These are phyloP conservation scores for Mormyrops attenuatus DNA, from an alignment of 2,797 vertebrate genomes.

Conservation along the genomic window DNA sequence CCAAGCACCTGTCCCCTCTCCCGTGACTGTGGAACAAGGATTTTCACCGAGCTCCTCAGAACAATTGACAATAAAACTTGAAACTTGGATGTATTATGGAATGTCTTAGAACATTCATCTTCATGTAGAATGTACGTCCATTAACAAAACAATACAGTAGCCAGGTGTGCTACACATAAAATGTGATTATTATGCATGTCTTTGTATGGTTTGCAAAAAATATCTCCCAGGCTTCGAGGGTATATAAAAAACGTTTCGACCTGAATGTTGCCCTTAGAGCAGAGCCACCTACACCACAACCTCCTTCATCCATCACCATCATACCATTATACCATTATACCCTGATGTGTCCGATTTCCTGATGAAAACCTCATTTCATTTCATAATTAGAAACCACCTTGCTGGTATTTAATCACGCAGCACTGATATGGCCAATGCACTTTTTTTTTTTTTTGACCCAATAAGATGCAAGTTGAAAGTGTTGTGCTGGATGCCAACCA, in stretches of 20 bases:
- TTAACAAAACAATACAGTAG: neutral
- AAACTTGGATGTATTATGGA: neutral
- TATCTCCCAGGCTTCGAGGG: neutral
- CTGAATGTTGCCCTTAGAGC: neutral
- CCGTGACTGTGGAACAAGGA: neutral
- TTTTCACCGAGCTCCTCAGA: neutral
- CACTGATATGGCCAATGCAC: neutral
- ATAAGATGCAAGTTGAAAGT: neutral
- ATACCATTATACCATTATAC: neutral
- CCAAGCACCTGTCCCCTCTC: neutral
- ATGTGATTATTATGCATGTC: neutral
- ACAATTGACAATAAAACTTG: neutral
- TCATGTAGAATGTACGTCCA: neutral
- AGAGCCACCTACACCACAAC: neutral
- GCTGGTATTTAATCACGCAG: neutral
- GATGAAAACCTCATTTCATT: conserved; percentile 2
- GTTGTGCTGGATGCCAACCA: neutral
- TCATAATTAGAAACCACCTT: conserved; percentile 1
- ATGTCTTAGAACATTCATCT: neutral
- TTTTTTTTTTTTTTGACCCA: neutral
- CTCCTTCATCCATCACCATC: neutral
- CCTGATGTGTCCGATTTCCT: neutral
- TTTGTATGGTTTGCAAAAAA: neutral
- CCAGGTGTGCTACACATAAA: neutral
- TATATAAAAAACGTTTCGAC: neutral